phyloP scores from a whole-genome alignment of 2,113 vertebrate species.

The Collichthys lucidus region DNA sequence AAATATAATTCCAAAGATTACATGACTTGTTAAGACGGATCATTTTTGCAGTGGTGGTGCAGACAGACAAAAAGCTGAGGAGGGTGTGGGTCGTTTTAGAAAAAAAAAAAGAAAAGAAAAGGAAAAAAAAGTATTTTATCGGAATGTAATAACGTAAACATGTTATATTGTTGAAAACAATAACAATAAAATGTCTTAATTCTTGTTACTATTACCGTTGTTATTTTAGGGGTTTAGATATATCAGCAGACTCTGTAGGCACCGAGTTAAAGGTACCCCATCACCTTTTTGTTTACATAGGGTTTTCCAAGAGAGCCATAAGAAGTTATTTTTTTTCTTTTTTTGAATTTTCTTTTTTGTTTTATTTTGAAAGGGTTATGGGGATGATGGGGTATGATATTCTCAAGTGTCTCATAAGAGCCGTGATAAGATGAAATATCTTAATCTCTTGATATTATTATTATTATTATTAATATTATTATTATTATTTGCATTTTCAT shows the following conservation, averaged over 20 bases:
- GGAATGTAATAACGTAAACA: slow-evolving; percentile 78
- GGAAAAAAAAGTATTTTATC: slow-evolving; percentile 69
- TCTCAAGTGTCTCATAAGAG: slow-evolving; percentile 80
- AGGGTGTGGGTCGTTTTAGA: slow-evolving; percentile 66
- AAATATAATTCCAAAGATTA: slow-evolving; percentile 15
- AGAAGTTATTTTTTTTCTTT: slow-evolving; percentile 60
- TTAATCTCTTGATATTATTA: slow-evolving; percentile 79
- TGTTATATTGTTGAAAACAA: slow-evolving; percentile 82
- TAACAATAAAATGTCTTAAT: slow-evolving; percentile 85
- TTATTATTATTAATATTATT: slow-evolving; percentile 67
- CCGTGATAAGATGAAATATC: slow-evolving; percentile 69
- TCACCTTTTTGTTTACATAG: slow-evolving; percentile 78
- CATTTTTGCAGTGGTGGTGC: slow-evolving; percentile 44
- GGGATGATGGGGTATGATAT: slow-evolving; percentile 60
- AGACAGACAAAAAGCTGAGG: slow-evolving; percentile 61
- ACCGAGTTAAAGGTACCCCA: slow-evolving; percentile 64
- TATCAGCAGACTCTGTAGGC: slow-evolving; percentile 67
- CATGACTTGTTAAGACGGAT: slow-evolving; percentile 37
- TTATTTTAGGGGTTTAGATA: slow-evolving; percentile 75
- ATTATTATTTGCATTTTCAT: slow-evolving; percentile 80
- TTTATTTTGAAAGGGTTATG: slow-evolving; percentile 20
- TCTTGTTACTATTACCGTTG: slow-evolving; percentile 79
- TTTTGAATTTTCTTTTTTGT: slow-evolving; percentile 53
- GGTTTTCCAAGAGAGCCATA: slow-evolving; percentile 79
- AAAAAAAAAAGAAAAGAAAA: slow-evolving; percentile 48